Evolutionary conservation across 2,888 invertebrate species (phyloP).

Genomic region (Sabellastarte sp.): DNA sequence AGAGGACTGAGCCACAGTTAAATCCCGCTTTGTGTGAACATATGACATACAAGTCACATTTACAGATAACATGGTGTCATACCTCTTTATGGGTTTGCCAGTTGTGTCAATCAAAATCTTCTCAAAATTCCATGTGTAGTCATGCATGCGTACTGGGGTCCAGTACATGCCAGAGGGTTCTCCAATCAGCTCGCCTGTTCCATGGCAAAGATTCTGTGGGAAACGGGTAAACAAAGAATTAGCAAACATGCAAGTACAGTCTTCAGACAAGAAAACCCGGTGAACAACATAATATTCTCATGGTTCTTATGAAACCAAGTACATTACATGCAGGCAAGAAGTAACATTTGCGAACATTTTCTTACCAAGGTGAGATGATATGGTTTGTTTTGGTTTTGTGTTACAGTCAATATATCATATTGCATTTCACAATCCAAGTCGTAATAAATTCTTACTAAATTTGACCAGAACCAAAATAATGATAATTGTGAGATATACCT

Average conservation of each 20-base stretch:
- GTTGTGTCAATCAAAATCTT: not conserved
- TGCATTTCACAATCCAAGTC: too few relatives aligned
- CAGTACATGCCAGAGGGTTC: slow-evolving; percentile 38
- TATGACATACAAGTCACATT: too few relatives aligned
- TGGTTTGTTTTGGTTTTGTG: not conserved
- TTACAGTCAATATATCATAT: too few relatives aligned
- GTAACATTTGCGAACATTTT: not conserved
- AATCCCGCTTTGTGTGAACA: too few relatives aligned
- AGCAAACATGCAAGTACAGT: too few relatives aligned
- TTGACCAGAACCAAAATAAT: too few relatives aligned
- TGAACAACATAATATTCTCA: not conserved
- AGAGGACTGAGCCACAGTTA: too few relatives aligned
- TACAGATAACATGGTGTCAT: too few relatives aligned
- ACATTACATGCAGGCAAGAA: not conserved
- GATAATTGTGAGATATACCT: too few relatives aligned
- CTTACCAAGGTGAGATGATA: not conserved
- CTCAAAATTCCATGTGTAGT: slow-evolving; percentile 2
- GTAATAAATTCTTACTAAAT: too few relatives aligned
- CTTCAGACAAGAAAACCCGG: not conserved
- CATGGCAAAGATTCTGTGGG: too few relatives aligned
- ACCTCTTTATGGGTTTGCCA: not conserved
- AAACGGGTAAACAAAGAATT: too few relatives aligned
- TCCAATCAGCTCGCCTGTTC: not conserved
- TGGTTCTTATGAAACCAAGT: not conserved
- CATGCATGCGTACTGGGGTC: slow-evolving; percentile 47